A percentile compares a stretch with the other conserved stretches of the same genome.
Conservation (phyloP, 2,797 vertebrate genomes). For the Cirrhinus mrigala region DNA sequence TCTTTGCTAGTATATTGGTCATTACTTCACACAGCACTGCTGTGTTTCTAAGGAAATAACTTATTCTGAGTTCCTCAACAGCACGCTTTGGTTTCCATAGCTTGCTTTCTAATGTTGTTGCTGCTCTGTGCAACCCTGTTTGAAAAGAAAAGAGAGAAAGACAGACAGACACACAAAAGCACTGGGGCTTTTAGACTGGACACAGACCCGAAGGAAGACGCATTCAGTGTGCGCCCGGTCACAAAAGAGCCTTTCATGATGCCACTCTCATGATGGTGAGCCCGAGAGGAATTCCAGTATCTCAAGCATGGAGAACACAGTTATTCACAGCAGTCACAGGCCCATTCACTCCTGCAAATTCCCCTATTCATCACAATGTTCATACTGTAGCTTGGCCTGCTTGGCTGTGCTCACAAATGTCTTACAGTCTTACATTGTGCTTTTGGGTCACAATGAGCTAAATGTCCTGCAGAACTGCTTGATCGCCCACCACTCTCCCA, state of each 20-base stretch:
- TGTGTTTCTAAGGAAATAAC: slow-evolving; percentile 26
- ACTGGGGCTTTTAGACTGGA: slow-evolving; percentile 58
- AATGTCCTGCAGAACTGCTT: slow-evolving; percentile 48
- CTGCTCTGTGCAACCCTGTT: slow-evolving; percentile 46
- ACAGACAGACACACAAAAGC: slow-evolving; percentile 64
- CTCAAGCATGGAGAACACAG: slow-evolving; percentile 65
- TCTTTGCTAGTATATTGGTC: background rate
- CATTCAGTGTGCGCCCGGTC: slow-evolving; percentile 59
- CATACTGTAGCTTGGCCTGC: slow-evolving; percentile 54
- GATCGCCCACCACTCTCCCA: background rate
- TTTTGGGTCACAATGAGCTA: slow-evolving; percentile 46
- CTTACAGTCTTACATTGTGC: slow-evolving; percentile 54
- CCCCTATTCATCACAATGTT: slow-evolving; percentile 59
- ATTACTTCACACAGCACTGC: background rate
- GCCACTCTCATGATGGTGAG: slow-evolving; percentile 66
- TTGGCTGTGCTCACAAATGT: slow-evolving; percentile 56
- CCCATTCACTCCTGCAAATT: slow-evolving; percentile 62
- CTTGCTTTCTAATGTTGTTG: slow-evolving; percentile 38
- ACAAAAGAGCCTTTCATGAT: slow-evolving; percentile 74
- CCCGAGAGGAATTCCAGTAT: slow-evolving; percentile 67
- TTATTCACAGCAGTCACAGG: slow-evolving; percentile 66
- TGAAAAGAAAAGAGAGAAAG: slow-evolving; percentile 61
- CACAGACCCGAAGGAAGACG: slow-evolving; percentile 65
- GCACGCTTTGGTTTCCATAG: slow-evolving; percentile 47
- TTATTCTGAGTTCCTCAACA: slow-evolving; percentile 30